Conservation (phyloP, 92 coral and sea anemone genomes). For the Porites evermanni region DNA sequence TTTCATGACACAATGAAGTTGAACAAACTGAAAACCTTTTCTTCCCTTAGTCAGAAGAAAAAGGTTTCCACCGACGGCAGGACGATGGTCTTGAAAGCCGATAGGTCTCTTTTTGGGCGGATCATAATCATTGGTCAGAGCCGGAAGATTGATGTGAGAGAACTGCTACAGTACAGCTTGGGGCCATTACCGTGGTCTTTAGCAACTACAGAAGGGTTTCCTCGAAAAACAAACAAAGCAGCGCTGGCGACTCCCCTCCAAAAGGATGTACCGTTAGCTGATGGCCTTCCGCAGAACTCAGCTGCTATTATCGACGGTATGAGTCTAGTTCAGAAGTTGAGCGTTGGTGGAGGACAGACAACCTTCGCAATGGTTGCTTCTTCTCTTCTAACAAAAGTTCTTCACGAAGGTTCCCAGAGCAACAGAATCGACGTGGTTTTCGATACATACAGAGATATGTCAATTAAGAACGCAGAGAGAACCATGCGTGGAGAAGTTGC, state of each 20-base stretch:
- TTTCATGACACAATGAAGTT: constrained; percentile 45
- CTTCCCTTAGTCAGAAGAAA: constrained; percentile 44
- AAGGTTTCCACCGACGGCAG: constrained; percentile 30
- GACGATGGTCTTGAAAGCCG: constrained; percentile 54
- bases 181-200: constrained; percentile 58
- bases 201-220: constrained; percentile 55
- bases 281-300: constrained; percentile 7
- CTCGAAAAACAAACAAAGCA: constrained; percentile 34
- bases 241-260: constrained; percentile 10
- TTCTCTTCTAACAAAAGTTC: too few species aligned
- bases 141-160: constrained; percentile 30
- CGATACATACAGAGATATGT: constrained; percentile 20
- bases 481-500: constrained; percentile 24
- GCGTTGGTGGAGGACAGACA: too few species aligned
- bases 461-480: constrained; percentile 50
- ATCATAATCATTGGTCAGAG: constrained; percentile 62
- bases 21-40: constrained; percentile 62
- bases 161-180: constrained; percentile 43
- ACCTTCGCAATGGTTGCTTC: too few species aligned
- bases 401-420: too few species aligned
- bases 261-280: constrained; percentile 29
- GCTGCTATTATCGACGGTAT: too few species aligned
- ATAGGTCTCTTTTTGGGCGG: constrained; percentile 59
- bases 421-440: too few species aligned
- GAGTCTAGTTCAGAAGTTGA: too few species aligned